These are phyloP conservation scores for Buceros bicornis DNA, from an alignment of 2,797 vertebrate species.

Conservation along the genomic window DNA sequence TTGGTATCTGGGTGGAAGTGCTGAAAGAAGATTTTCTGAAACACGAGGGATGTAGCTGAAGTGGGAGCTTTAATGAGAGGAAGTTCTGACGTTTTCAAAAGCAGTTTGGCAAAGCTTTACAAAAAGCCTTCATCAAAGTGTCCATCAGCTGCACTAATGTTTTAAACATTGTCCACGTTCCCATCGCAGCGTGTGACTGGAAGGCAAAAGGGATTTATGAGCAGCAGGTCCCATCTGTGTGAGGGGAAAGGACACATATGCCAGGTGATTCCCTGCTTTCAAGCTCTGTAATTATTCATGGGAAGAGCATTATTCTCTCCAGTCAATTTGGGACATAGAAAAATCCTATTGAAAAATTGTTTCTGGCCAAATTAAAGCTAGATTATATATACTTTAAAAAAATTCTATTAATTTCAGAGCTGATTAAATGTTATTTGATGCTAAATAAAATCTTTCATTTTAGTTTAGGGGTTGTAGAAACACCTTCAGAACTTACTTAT, in stretches of 20 bases:
- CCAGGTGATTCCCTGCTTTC: background rate
- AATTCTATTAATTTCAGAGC: background rate
- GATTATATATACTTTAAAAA: too few relatives aligned
- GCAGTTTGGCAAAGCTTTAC: background rate
- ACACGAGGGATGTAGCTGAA: background rate
- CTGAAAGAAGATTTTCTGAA: background rate
- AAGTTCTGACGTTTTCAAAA: slow-evolving; percentile 47
- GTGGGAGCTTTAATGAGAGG: slow-evolving; percentile 2
- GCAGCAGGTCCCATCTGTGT: background rate
- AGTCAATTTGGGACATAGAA: background rate
- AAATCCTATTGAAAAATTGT: background rate
- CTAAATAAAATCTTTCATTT: background rate
- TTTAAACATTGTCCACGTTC: slow-evolving; percentile 25
- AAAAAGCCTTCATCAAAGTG: slow-evolving; percentile 8
- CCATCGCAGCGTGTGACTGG: background rate
- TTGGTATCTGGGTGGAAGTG: background rate
- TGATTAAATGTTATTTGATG: background rate
- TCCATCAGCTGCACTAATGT: background rate
- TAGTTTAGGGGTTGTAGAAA: background rate
- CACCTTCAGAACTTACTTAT: background rate
- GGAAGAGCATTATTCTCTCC: background rate
- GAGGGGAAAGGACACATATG: background rate
- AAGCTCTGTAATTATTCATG: background rate
- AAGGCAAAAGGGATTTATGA: background rate
- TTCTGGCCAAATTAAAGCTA: background rate